These are phyloP conservation scores for Cotesia chilonis DNA, from an alignment of 1,140 invertebrate species.

Conservation along the genomic window DNA sequence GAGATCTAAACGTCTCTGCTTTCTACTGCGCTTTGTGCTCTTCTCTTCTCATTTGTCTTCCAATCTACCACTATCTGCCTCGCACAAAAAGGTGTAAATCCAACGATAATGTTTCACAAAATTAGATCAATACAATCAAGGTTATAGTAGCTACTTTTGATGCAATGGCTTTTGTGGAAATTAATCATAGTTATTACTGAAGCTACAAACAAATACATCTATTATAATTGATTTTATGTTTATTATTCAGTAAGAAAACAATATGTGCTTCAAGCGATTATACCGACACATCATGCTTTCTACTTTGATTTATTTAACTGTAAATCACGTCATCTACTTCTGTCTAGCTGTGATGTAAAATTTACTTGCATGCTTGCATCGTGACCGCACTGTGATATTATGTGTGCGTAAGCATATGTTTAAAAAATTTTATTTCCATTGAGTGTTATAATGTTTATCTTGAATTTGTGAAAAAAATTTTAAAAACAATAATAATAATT, in stretches of 20 bases:
- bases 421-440: no score
- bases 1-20: not conserved
- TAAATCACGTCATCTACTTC: not conserved
- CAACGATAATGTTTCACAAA: constrained; percentile 17
- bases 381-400: no score
- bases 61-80: not conserved
- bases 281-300: not conserved
- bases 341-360: not conserved
- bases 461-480: no score
- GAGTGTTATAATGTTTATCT: no score
- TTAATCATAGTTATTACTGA: not conserved
- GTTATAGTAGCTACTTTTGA: not conserved
- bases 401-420: no score
- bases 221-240: not conserved
- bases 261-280: not conserved
- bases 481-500: no score
- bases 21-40: not conserved
- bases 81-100: not conserved
- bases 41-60: not conserved
- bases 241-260: not conserved
- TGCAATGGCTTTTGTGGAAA: not conserved
- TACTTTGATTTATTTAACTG: not conserved
- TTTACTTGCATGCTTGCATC: no score
- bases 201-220: not conserved
- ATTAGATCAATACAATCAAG: constrained; percentile 33